These are phyloP conservation scores for Dendronephthya gigantea DNA, from an alignment of 64 coral and sea anemone species.

Conservation along the genomic window DNA sequence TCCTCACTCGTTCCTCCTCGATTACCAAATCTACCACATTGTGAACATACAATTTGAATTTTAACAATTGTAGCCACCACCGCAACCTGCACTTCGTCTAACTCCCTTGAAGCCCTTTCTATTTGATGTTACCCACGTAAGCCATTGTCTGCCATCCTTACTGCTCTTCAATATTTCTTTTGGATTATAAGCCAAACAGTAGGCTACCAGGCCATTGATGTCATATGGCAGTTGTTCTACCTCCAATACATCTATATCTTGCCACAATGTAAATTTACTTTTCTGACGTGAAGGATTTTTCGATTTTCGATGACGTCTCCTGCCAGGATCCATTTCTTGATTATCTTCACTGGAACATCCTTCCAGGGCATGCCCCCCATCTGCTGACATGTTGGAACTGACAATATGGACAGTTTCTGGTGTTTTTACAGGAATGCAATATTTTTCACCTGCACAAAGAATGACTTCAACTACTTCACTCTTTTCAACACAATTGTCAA, in stretches of 20 bases:
- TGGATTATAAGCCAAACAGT: background rate
- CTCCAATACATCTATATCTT: constrained; percentile 6
- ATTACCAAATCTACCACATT: constrained; percentile 22
- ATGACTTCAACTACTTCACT: background rate
- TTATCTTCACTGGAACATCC: too few species aligned
- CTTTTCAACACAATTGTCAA: background rate
- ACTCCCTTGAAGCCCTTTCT: constrained; percentile 34
- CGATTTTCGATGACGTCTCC: background rate
- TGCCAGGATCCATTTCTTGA: background rate
- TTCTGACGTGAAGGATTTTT: background rate
- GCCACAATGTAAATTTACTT: constrained; percentile 30
- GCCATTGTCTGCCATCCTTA: constrained; percentile 19
- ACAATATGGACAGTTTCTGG: background rate
- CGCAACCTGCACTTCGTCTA: constrained; percentile 36
- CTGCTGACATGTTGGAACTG: background rate
- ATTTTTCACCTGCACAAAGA: background rate
- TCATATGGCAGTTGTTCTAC: constrained; percentile 38
- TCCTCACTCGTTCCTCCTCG: constrained; percentile 27
- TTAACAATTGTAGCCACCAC: constrained; percentile 31
- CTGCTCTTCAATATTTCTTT: background rate
- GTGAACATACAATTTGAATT: constrained; percentile 23
- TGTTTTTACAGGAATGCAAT: background rate
- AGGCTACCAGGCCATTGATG: constrained; percentile 35
- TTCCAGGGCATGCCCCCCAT: background rate
- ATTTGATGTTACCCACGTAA: constrained; percentile 45